A percentile compares a stretch with the other conserved stretches of the same genome.
Conservation (phyloP, 2,113 vertebrate species). For the Tupaia tana region DNA sequence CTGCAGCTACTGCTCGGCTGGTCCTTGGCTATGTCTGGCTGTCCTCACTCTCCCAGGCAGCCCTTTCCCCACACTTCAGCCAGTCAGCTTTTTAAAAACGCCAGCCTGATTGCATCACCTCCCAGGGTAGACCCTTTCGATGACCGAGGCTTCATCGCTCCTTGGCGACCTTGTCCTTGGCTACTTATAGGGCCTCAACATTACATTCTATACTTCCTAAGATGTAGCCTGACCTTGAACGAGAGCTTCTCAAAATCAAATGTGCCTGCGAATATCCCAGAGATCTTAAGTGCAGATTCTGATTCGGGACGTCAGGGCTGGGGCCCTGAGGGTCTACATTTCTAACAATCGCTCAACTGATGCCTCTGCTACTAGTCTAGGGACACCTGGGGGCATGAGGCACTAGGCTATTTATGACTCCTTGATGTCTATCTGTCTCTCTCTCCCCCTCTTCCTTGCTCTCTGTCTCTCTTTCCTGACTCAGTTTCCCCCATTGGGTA, state of each 20-base stretch:
- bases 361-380: background rate
- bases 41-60: background rate
- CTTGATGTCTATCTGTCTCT: background rate
- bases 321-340: background rate
- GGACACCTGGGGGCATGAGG: background rate
- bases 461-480: background rate
- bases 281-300: background rate
- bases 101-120: background rate
- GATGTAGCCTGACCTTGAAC: background rate
- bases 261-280: background rate
- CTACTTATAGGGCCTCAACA: background rate
- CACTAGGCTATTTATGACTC: background rate
- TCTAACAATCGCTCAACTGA: background rate
- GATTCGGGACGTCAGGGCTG: background rate
- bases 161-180: background rate
- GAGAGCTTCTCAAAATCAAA: background rate
- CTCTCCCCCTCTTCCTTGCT: background rate
- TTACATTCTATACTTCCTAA: background rate
- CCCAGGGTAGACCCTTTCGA: background rate
- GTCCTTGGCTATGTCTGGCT: background rate
- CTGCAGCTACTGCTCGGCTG: background rate
- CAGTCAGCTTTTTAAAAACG: background rate
- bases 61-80: background rate
- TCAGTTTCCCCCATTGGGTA: background rate
- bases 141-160: rapidly evolving